Evolutionary conservation across 1,140 invertebrate species (phyloP), one percentile per base, ranked within the genome.

Genomic region (Aphelinus certus): DNA sequence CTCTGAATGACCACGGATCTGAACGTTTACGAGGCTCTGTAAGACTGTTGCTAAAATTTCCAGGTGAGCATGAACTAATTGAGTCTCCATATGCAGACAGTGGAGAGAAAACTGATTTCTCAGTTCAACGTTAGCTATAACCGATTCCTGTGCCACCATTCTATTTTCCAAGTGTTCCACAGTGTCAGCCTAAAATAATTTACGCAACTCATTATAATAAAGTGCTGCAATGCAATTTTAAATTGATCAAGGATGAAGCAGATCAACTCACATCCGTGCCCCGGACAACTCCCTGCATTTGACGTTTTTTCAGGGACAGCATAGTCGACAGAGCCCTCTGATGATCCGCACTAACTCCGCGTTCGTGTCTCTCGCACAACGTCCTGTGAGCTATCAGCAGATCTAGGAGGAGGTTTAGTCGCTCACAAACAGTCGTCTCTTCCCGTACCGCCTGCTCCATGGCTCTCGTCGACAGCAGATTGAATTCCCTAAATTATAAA

Each of bases 21-120:
- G 89, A 10, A 92, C 89, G 71, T 87, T 88, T 2, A 92, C 90
- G 73, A 93, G 88, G 71, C 89, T 89, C 68, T 90, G 89, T 2
- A 93, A 80, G 51, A 93, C 89, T 4, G 90, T 88, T 2, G 91
- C 91, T 4, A 94, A 84, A 69, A 92, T 91, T 79, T 92, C 92
- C 71, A 93, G 85, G 82, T 93, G 91, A 2, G 91, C 89, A 79
- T 93, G 92, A 45, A 94, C 91, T 47, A 93, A 82, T 77, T 93
- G 92, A 0, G 92, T 93, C 83, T 94, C 93, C 90, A 93, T 91
- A 79, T 93, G 91, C 7, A 93, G 87, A 82, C 92, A 94, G 78
- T 93, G 91, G 4, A 94, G 84, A 53, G 92, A 93, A 83, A 92
- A 94, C 65, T 91, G 91, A 78, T 92, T 92, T 66, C 92, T 87